Evolutionary conservation across 1,140 invertebrate genomes (phyloP).

Genomic region (Lordiphosa collinella): DNA sequence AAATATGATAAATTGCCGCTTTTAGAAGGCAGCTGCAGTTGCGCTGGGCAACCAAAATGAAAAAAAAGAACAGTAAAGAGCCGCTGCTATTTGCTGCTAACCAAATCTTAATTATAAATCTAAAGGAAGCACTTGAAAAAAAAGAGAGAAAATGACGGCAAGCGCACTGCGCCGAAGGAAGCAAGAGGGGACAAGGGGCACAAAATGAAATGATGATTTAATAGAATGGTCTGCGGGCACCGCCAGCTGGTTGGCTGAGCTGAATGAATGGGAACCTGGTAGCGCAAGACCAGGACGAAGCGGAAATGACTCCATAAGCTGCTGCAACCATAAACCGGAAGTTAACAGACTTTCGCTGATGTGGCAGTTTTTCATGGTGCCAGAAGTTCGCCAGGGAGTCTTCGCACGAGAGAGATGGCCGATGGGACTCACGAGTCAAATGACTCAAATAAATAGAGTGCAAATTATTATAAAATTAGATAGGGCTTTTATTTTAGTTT

Average conservation of each 20-base stretch:
- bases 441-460: too few species aligned
- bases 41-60: constrained; percentile 31
- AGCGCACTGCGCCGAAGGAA: constrained; percentile 47
- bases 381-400: constrained; percentile 12
- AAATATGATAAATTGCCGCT: constrained; percentile 71
- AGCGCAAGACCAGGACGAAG: constrained; percentile 21
- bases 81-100: constrained; percentile 65
- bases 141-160: constrained; percentile 48
- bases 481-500: too few species aligned
- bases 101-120: constrained; percentile 79
- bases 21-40: constrained; percentile 45
- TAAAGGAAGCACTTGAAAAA: constrained; percentile 74
- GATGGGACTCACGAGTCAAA: too few species aligned
- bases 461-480: too few species aligned
- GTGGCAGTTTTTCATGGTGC: constrained; percentile 62
- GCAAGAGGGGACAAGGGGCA: constrained; percentile 1
- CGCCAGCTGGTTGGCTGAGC: constrained; percentile 69
- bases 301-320: constrained; percentile 76
- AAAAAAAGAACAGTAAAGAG: constrained; percentile 20
- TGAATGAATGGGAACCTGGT: constrained; percentile 57
- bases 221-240: constrained; percentile 75
- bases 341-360: constrained; percentile 78
- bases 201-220: constrained; percentile 74
- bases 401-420: neutral
- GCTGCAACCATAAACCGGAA: constrained; percentile 77